Percentiles rank a stretch among this genome's conserved stretches.
Conservation (phyloP, 2,113 vertebrate species). For the Myotis brandtii region DNA sequence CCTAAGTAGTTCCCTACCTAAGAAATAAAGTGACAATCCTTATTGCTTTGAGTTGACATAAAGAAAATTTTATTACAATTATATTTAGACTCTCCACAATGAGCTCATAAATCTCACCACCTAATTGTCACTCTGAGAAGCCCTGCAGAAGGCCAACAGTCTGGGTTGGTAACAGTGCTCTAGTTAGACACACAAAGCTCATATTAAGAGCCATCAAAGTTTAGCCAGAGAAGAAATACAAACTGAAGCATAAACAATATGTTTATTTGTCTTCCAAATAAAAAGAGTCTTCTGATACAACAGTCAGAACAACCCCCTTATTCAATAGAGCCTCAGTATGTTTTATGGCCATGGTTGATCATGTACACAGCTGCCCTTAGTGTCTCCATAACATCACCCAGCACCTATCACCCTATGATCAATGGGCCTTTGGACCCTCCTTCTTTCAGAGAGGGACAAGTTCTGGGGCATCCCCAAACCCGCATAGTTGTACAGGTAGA, state of each 20-base stretch:
- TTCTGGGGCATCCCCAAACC: neutral
- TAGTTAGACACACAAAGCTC: neutral
- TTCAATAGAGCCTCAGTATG: neutral
- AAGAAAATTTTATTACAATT: conserved; percentile 30
- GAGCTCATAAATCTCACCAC: neutral
- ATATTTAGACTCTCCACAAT: neutral
- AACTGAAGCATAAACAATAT: neutral
- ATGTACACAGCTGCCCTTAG: neutral
- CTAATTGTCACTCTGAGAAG: neutral
- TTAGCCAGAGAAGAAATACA: neutral
- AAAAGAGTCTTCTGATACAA: neutral
- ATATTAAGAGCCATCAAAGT: neutral
- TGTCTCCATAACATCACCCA: neutral
- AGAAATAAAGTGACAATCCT: neutral
- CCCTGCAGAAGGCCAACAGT: neutral
- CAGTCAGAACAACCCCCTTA: neutral
- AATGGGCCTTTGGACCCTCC: neutral
- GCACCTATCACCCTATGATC: neutral
- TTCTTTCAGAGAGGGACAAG: neutral
- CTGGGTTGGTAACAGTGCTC: neutral
- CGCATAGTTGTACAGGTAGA: neutral
- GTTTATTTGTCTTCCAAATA: neutral
- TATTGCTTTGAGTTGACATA: neutral
- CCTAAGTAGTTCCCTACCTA: neutral
- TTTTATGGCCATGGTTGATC: neutral